phyloP scores from a whole-genome alignment of 1,140 invertebrate genomes.

The Pantala flavescens region DNA sequence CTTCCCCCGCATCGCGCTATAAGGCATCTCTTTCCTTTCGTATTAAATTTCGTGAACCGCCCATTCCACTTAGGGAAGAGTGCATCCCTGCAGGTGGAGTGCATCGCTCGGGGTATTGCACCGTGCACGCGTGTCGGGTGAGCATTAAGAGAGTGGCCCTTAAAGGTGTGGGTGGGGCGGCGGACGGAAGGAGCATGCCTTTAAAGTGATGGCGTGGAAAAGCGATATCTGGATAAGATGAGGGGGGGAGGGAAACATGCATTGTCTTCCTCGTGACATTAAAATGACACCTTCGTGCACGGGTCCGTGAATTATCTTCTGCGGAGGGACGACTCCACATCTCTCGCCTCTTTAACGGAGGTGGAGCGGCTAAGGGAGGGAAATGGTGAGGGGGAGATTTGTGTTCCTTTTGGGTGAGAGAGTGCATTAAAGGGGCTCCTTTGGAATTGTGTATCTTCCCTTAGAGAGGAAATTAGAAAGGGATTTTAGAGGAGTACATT shows the following conservation, averaged over 20 bases:
- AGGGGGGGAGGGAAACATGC: background rate
- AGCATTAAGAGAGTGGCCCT: background rate
- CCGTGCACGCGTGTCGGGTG: background rate
- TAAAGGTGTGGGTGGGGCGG: background rate
- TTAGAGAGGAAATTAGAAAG: too few relatives aligned
- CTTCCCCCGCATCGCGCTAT: too few relatives aligned
- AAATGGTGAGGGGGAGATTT: background rate
- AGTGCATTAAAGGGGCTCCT: too few relatives aligned
- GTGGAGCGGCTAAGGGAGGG: background rate
- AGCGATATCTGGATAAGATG: background rate
- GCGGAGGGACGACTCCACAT: background rate
- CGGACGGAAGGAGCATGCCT: background rate
- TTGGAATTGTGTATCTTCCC: too few relatives aligned
- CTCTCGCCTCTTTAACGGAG: background rate
- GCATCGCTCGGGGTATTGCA: too few relatives aligned
- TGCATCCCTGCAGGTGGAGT: too few relatives aligned
- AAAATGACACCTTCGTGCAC: background rate
- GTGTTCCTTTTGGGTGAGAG: background rate
- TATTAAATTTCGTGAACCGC: too few relatives aligned
- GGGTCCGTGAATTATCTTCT: background rate
- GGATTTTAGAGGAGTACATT: too few relatives aligned
- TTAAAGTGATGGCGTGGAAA: background rate
- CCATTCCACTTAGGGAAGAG: too few relatives aligned
- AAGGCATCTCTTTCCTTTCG: too few relatives aligned
- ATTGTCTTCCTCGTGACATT: slow-evolving; percentile 6